Evolutionary conservation across 2,888 invertebrate genomes (phyloP).

Genomic region (Caenorhabditis sp.): DNA sequence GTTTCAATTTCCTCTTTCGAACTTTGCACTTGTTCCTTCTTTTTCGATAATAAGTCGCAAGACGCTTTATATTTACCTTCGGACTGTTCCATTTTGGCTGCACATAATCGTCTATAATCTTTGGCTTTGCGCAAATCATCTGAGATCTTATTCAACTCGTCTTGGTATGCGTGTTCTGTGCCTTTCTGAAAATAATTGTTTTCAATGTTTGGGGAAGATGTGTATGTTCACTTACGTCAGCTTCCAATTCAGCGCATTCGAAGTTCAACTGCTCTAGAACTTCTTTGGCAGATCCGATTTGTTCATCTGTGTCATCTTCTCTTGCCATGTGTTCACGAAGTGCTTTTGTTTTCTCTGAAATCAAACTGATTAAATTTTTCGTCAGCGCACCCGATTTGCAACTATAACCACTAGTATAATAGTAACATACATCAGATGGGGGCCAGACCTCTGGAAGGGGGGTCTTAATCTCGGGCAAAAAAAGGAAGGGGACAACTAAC

Average conservation of each 20-base stretch:
- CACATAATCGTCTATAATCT: not conserved
- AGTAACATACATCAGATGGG: too few species aligned
- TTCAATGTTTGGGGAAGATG: not conserved
- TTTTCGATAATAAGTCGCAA: not conserved
- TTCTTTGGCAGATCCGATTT: not conserved
- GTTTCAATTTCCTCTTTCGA: constrained; percentile 3
- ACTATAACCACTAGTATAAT: too few species aligned
- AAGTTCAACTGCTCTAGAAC: not conserved
- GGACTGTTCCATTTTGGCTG: not conserved
- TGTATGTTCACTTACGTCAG: not conserved
- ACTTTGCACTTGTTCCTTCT: not conserved
- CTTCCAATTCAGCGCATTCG: not conserved
- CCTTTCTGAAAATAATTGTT: not conserved
- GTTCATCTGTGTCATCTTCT: not conserved
- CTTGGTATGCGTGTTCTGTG: not conserved
- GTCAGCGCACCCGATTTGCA: too few species aligned
- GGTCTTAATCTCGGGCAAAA: too few species aligned
- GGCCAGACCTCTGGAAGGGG: too few species aligned
- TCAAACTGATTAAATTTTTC: not conserved
- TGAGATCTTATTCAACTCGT: not conserved
- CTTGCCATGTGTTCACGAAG: not conserved
- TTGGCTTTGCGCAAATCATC: constrained; percentile 24
- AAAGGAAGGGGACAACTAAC: too few species aligned
- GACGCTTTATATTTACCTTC: not conserved
- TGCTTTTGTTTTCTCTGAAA: not conserved